These are phyloP conservation scores for Chelmon rostratus DNA, from an alignment of 2,797 vertebrate species.

Conservation along the genomic window DNA sequence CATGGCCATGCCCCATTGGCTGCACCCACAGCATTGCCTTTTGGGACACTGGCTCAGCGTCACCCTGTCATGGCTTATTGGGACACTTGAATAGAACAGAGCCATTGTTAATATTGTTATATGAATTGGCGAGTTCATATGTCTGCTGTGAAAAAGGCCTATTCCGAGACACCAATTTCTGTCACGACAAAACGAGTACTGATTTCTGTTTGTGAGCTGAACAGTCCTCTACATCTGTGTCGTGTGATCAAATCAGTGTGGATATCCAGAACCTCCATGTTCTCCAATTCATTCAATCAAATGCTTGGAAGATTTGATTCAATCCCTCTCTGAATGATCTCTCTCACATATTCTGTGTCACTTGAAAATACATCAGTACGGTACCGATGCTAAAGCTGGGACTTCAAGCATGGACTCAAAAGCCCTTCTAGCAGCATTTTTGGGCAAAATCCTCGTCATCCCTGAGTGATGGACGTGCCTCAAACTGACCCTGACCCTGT, in stretches of 20 bases:
- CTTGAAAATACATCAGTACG: background rate
- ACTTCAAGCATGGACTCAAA: background rate
- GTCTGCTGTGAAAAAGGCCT: too few relatives aligned
- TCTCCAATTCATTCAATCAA: background rate
- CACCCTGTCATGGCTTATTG: too few relatives aligned
- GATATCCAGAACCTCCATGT: background rate
- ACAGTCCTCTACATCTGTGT: too few relatives aligned
- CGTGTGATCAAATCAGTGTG: background rate
- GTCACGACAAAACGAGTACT: too few relatives aligned
- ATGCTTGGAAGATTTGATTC: background rate
- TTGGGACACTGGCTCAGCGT: too few relatives aligned
- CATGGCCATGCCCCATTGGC: background rate
- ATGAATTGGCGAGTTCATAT: too few relatives aligned
- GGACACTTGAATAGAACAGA: too few relatives aligned
- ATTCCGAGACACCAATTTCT: background rate
- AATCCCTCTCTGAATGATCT: background rate
- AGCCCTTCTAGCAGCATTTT: background rate
- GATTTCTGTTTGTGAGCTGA: too few relatives aligned
- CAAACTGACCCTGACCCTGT: constrained; percentile 7
- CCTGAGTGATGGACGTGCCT: background rate
- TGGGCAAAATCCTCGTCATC: background rate
- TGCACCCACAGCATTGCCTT: too few relatives aligned
- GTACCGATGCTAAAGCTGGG: background rate
- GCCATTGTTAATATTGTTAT: too few relatives aligned
- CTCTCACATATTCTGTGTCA: background rate